phyloP scores from a whole-genome alignment of 2,888 invertebrate species.

The Hydraecia micacea region DNA sequence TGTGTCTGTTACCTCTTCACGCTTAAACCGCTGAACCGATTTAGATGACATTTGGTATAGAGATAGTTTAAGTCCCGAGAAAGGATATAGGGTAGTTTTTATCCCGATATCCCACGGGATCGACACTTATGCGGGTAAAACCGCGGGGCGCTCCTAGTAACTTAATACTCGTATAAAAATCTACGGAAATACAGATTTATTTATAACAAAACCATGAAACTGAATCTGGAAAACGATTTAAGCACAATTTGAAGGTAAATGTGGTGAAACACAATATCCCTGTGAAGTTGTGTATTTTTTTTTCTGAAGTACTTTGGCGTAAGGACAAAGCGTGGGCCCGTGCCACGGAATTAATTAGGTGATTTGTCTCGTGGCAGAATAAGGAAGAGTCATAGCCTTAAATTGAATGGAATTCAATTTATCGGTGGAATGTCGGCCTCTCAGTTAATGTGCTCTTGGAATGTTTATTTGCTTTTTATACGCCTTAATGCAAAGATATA shows the following conservation, averaged over 20 bases:
- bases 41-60: too few species aligned
- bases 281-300: conserved; percentile 52
- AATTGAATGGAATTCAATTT: conserved; percentile 82
- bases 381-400: conserved; percentile 73
- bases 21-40: too few species aligned
- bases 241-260: conserved; percentile 39
- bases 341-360: conserved; percentile 83
- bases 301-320: conserved; percentile 61
- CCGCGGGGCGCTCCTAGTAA: too few species aligned
- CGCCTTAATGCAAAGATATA: conserved; percentile 64
- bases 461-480: conserved; percentile 73
- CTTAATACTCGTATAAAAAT: not conserved
- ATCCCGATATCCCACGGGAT: too few species aligned
- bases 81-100: too few species aligned
- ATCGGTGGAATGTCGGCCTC: conserved; percentile 60
- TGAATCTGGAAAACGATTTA: conserved; percentile 29
- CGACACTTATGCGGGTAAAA: too few species aligned
- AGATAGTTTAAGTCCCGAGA: too few species aligned
- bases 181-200: not conserved
- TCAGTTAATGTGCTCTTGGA: conserved; percentile 71
- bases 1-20: too few species aligned
- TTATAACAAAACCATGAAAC: not conserved
- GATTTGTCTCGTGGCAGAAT: conserved; percentile 78
- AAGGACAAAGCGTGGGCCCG: conserved; percentile 73
- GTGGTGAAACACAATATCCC: conserved; percentile 38